Evolutionary conservation across 2,113 vertebrate genomes (phyloP).

Genomic region (Engraulis encrasicolus): DNA sequence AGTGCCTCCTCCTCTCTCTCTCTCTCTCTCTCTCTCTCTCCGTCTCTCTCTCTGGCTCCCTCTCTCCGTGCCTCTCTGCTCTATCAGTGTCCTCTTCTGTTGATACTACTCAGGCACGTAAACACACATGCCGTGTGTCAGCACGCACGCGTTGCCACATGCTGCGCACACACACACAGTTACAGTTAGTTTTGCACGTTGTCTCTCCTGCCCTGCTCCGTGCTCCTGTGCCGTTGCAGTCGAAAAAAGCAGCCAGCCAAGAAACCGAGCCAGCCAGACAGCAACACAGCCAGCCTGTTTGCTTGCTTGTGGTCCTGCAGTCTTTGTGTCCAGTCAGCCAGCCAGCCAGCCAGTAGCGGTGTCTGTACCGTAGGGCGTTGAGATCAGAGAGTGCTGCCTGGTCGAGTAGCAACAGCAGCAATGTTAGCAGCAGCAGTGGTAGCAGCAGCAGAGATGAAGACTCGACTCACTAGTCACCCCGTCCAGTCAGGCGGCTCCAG

Average conservation of each 20-base stretch:
- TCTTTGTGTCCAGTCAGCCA: conserved; percentile 36
- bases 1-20: conserved; percentile 35
- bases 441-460: too few species aligned
- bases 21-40: conserved; percentile 26
- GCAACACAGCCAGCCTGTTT: too few species aligned
- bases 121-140: background rate
- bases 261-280: too few species aligned
- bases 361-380: too few species aligned
- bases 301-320: conserved; percentile 49
- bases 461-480: too few species aligned
- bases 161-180: background rate
- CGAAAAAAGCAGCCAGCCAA: too few species aligned
- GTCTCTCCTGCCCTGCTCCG: too few species aligned
- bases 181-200: too few species aligned
- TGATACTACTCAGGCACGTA: background rate
- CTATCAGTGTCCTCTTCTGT: too few species aligned
- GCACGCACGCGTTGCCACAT: background rate
- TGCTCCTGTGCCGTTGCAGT: conserved; percentile 43
- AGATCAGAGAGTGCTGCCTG: too few species aligned
- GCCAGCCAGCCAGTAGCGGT: background rate
- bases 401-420: too few species aligned
- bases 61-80: background rate
- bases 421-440: too few species aligned
- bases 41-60: conserved; percentile 57
- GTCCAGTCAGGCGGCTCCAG: background rate